phyloP scores from a whole-genome alignment of 2,888 invertebrate species.

The Raillietiella orientalis region DNA sequence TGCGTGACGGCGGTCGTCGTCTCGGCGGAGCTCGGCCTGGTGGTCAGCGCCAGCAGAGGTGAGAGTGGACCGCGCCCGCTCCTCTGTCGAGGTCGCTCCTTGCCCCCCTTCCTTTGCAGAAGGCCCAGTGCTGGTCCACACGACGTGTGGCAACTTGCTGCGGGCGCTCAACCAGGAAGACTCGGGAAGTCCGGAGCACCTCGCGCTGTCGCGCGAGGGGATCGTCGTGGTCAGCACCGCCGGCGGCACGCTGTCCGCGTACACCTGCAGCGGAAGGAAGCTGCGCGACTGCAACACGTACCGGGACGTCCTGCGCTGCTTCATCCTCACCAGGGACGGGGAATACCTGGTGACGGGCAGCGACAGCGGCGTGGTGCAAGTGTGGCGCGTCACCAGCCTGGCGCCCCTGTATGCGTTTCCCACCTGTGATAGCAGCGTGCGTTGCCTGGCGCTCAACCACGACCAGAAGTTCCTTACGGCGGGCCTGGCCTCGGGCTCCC shows the following conservation, averaged over 20 bases:
- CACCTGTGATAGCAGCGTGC: slow-evolving; percentile 75
- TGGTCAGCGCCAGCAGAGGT: slow-evolving; percentile 66
- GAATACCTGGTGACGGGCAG: slow-evolving; percentile 96
- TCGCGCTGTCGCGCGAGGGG: slow-evolving; percentile 83
- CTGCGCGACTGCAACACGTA: slow-evolving; percentile 66
- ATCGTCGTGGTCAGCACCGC: slow-evolving; percentile 81
- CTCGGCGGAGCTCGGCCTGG: slow-evolving; percentile 86
- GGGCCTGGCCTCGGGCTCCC: slow-evolving; percentile 83
- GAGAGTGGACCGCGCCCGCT: too few species aligned
- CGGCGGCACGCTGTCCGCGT: slow-evolving; percentile 65
- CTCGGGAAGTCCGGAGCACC: slow-evolving; percentile 43
- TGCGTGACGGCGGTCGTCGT: slow-evolving; percentile 82
- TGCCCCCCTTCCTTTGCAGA: too few species aligned
- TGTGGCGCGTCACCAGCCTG: slow-evolving; percentile 90
- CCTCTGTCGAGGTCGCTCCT: too few species aligned
- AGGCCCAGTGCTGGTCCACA: slow-evolving; percentile 88
- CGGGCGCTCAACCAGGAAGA: slow-evolving; percentile 50
- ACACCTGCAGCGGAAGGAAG: slow-evolving; percentile 70
- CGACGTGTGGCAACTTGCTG: slow-evolving; percentile 82
- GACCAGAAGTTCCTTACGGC: slow-evolving; percentile 98
- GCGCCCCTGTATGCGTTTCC: slow-evolving; percentile 92
- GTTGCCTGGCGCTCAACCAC: slow-evolving; percentile 77
- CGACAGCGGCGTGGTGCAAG: slow-evolving; percentile 84
- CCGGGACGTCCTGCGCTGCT: slow-evolving; percentile 38
- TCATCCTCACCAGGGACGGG: slow-evolving; percentile 72